phyloP scores from a whole-genome alignment of 1,140 invertebrate species.

The Proctacanthus coquilletti region DNA sequence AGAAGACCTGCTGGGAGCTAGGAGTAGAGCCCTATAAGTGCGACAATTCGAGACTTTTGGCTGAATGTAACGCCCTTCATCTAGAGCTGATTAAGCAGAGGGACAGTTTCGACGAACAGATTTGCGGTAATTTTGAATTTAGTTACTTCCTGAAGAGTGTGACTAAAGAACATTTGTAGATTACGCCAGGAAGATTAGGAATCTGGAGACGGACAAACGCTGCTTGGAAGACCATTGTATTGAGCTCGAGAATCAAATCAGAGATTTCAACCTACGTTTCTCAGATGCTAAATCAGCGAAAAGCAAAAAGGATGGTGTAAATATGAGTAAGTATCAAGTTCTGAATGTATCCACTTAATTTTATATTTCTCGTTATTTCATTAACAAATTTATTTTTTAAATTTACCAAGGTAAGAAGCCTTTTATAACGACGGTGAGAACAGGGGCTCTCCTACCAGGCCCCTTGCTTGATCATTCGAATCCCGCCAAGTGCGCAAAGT shows the following conservation, averaged over 20 bases:
- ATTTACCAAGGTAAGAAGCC: constrained; percentile 26
- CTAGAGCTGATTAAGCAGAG: constrained; percentile 42
- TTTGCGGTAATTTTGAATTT: constrained; percentile 14
- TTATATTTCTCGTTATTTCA: no score
- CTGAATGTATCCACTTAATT: not conserved
- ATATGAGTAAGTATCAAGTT: constrained; percentile 2
- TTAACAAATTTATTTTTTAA: no score
- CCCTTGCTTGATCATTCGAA: constrained; percentile 3
- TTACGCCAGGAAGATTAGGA: constrained; percentile 13
- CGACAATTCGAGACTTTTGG: constrained; percentile 44
- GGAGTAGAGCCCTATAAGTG: constrained; percentile 46
- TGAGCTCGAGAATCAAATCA: constrained; percentile 18
- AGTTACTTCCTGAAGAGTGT: not conserved
- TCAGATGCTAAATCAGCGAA: not conserved
- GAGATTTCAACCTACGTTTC: constrained; percentile 13
- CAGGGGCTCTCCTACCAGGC: constrained; percentile 15
- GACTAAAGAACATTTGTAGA: constrained; percentile 10
- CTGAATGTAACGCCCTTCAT: constrained; percentile 52
- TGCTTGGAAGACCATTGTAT: constrained; percentile 21
- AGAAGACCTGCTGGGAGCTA: constrained; percentile 36
- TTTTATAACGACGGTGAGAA: constrained; percentile 23
- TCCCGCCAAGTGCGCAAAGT: constrained; percentile 19
- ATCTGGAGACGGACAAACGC: constrained; percentile 19
- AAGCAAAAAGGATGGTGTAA: constrained; percentile 2
- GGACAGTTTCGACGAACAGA: constrained; percentile 30